Percentiles rank a stretch among this genome's conserved stretches.
These are phyloP conservation scores for Neofelis nebulosa DNA, from an alignment of 2,113 vertebrate species.

Conservation along the genomic window DNA sequence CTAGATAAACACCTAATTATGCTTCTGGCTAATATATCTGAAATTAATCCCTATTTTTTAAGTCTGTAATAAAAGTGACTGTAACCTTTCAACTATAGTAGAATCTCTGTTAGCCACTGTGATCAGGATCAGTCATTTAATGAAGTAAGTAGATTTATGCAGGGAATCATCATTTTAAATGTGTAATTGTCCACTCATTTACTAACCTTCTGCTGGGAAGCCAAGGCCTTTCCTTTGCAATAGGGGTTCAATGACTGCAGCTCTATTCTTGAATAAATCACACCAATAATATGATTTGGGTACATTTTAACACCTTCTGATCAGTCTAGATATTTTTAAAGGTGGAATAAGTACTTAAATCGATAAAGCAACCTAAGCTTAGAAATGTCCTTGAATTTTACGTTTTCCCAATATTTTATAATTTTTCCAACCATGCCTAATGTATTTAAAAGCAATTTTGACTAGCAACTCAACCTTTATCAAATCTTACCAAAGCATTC, in stretches of 20 bases:
- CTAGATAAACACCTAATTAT: not conserved
- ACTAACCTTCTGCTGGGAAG: not conserved
- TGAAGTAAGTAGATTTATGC: not conserved
- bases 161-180: not conserved
- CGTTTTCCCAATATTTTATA: not conserved
- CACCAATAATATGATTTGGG: not conserved
- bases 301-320: not conserved
- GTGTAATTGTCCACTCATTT: no score
- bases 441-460: slow-evolving; percentile 11
- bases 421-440: not conserved
- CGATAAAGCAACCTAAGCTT: not conserved
- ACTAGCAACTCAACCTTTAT: not conserved
- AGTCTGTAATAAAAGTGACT: not conserved
- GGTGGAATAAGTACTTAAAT: not conserved
- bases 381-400: not conserved
- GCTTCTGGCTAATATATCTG: not conserved
- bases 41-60: not conserved
- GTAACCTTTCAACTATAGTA: not conserved
- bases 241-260: not conserved
- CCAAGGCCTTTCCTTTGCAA: not conserved
- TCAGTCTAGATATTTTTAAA: not conserved
- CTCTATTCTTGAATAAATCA: not conserved
- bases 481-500: not conserved
- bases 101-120: not conserved
- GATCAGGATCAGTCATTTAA: not conserved